Percentiles rank a stretch among this genome's conserved stretches.
Evolutionary conservation across 2,113 vertebrate genomes (phyloP).

Genomic region (Naja naja): DNA sequence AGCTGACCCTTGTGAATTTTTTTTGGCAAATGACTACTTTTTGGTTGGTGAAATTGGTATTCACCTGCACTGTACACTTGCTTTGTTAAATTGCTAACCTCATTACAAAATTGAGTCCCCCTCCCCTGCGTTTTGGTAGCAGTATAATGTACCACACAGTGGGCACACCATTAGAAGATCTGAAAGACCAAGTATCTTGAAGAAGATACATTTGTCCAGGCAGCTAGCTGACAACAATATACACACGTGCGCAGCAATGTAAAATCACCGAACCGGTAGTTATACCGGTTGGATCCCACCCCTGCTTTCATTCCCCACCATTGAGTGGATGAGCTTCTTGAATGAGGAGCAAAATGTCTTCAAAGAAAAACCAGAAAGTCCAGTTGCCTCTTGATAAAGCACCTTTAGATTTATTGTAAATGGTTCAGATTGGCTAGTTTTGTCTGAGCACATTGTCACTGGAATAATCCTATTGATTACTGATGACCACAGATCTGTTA

Average conservation of each 20-base stretch:
- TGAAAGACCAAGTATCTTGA: background rate
- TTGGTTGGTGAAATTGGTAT: background rate
- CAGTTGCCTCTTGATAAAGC: too few species aligned
- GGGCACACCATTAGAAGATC: background rate
- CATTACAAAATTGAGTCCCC: background rate
- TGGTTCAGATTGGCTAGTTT: background rate
- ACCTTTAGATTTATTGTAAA: background rate
- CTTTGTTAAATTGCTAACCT: background rate
- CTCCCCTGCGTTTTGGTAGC: background rate
- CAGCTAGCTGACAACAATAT: too few species aligned
- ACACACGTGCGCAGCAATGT: too few species aligned
- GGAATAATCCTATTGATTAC: background rate
- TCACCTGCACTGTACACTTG: background rate
- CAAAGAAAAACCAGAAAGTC: too few species aligned
- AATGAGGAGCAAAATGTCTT: too few species aligned
- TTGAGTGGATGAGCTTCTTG: too few species aligned
- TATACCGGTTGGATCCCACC: too few species aligned
- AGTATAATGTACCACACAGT: background rate
- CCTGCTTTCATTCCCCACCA: too few species aligned
- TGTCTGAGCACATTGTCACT: background rate
- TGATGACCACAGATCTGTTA: rapidly evolving
- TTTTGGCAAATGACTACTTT: background rate
- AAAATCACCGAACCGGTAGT: too few species aligned
- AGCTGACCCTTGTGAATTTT: background rate
- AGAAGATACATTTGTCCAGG: background rate